phyloP scores from a whole-genome alignment of 1,140 invertebrate genomes.

The Periplaneta americana region DNA sequence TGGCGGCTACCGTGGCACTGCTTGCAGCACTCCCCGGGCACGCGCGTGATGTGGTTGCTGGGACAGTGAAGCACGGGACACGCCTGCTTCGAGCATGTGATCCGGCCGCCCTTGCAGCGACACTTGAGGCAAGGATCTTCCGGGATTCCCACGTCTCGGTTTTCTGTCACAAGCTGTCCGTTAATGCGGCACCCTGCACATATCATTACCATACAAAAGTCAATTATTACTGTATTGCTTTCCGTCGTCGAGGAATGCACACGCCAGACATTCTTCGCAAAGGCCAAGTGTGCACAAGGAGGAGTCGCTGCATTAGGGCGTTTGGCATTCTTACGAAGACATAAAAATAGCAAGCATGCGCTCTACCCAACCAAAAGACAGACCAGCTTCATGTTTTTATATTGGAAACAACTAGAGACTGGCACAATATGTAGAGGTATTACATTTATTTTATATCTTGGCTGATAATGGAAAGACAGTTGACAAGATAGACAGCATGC shows the following conservation, averaged over 20 bases:
- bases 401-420: too few relatives aligned
- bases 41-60: slow-evolving; percentile 52
- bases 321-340: not conserved
- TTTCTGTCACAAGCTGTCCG: slow-evolving; percentile 54
- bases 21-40: slow-evolving; percentile 77
- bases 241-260: not conserved
- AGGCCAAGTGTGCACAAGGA: not conserved
- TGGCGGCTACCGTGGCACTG: slow-evolving; percentile 60
- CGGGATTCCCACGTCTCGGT: slow-evolving; percentile 66
- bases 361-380: not conserved
- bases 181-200: slow-evolving; percentile 65
- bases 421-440: too few relatives aligned
- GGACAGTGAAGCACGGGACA: slow-evolving; percentile 81
- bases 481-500: too few relatives aligned
- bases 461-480: too few relatives aligned
- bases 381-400: too few relatives aligned
- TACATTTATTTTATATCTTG: too few relatives aligned
- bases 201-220: too few relatives aligned
- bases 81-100: slow-evolving; percentile 75
- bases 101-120: slow-evolving; percentile 64
- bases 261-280: not conserved
- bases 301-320: not conserved
- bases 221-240: not conserved
- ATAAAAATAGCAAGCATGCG: not conserved
- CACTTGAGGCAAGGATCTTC: slow-evolving; percentile 86